Evolutionary conservation across 1,140 invertebrate genomes (phyloP).

Genomic region (Lepidurus arcticus): DNA sequence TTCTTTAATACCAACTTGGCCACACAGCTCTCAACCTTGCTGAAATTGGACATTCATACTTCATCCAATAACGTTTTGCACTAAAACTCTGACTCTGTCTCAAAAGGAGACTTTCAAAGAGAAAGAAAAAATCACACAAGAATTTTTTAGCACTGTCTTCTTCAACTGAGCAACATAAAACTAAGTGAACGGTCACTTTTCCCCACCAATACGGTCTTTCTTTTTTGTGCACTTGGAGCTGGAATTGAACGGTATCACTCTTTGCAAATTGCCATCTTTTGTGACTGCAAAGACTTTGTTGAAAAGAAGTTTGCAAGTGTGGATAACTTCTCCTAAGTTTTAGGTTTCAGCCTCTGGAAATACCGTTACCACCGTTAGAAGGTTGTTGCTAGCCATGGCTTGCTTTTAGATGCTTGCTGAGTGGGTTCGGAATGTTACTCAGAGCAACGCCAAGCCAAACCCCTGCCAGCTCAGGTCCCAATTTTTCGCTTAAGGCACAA

Average conservation of each 20-base stretch:
- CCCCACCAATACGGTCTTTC: too few relatives aligned
- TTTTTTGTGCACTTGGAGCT: too few relatives aligned
- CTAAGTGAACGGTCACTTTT: too few relatives aligned
- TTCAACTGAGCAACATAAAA: too few relatives aligned
- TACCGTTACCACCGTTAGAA: conserved; percentile 21
- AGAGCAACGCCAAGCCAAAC: conserved; percentile 3
- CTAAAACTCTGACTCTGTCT: background rate
- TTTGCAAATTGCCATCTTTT: too few relatives aligned
- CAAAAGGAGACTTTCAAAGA: too few relatives aligned
- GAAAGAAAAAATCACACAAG: too few relatives aligned
- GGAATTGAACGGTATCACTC: too few relatives aligned
- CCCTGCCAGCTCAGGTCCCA: background rate
- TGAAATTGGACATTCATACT: background rate
- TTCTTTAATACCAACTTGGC: conserved; percentile 4
- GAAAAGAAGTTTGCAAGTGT: background rate
- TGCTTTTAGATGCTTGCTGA: conserved; percentile 9
- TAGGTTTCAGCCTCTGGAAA: background rate
- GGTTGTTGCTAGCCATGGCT: conserved; percentile 13
- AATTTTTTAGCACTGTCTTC: too few relatives aligned
- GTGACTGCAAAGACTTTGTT: too few relatives aligned
- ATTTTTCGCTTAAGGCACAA: conserved; percentile 8
- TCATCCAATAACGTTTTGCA: background rate
- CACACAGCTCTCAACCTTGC: background rate
- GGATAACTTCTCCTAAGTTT: background rate
- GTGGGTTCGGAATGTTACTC: conserved; percentile 14